Base-by-base conservation (phyloP, 2,113 vertebrate species). In the Isurus oxyrinchus region DNA sequence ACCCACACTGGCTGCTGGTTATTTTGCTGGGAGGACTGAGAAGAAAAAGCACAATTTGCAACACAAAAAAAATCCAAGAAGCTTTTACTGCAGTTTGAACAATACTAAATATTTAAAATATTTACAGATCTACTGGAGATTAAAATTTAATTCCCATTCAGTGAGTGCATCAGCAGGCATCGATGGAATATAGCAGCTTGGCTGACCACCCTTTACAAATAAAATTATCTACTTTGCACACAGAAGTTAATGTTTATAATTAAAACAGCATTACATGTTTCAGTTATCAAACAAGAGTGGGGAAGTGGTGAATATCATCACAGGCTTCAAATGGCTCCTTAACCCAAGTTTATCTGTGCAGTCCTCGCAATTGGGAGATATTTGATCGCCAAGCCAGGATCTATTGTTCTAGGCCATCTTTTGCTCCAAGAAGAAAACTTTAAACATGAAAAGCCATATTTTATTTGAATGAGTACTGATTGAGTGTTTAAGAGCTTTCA, bases 1-100 rank as follows among this genome's bases (percentile, higher is more conserved):
- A 99, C 99, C 99, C 99, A 99, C 11, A 99, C 99, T 55, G 99
- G 98, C 25, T 99, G 99, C 69, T 99, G 99, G 97, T 98, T 99
- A 97, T 98, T 99, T 97, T 99, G 99, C 97, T 99, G 99, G 96
- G 99, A 99, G 0, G 99, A 99, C 99, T 99, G 97, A 96, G 53
- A 97, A 96, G 96, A 96, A 96, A 97, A 97, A 98, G 96, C 97
- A 97, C 95, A 97, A 96, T 97, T 97, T 97, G 96, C 97, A 97
- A 96, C 2, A 5, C 40, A 23, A 16, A 13, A 31, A n/a, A 95
- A 76, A 7, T 4, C n/a, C 16, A 16, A 93, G 5, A 21, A 63
- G n/a, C 5, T 40, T 94, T 40, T 94, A 63, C 2, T 63, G 57
- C 19, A 93, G 35, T 57, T 59, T 40, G 31, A 93, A n/a, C 21